Conservation (phyloP, 2,888 invertebrate genomes). For the Drosophila mimetica region DNA sequence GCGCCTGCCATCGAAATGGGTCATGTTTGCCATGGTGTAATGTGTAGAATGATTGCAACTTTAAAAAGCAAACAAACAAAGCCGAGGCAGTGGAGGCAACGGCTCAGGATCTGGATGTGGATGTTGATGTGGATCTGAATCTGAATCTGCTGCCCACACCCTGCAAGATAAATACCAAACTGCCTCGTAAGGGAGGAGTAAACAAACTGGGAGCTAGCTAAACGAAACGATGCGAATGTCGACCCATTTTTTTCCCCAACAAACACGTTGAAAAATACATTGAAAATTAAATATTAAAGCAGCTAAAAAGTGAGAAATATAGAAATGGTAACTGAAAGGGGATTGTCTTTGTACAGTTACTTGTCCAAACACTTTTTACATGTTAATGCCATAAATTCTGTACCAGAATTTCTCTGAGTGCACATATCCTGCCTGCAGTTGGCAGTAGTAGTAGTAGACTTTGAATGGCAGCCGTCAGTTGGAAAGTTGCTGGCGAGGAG, state of each 20-base stretch:
- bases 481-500: conserved; percentile 14
- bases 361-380: not conserved
- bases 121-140: conserved; percentile 7
- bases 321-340: not conserved
- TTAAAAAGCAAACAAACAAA: conserved; percentile 75
- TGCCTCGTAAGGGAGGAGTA: conserved; percentile 48
- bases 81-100: conserved; percentile 5
- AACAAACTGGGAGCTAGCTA: conserved; percentile 49
- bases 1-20: conserved; percentile 60
- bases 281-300: not conserved
- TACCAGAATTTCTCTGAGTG: conserved; percentile 10
- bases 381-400: not conserved
- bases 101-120: conserved; percentile 14
- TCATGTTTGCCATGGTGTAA: conserved; percentile 82
- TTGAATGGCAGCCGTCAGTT: conserved; percentile 49
- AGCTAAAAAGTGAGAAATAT: not conserved
- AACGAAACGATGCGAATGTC: conserved; percentile 51
- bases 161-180: conserved; percentile 66
- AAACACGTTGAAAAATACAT: conserved; percentile 12
- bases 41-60: conserved; percentile 82
- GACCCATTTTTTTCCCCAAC: conserved; percentile 38
- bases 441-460: conserved; percentile 34
- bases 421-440: conserved; percentile 59
- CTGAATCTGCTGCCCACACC: conserved; percentile 44
- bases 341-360: accelerated